These are phyloP conservation scores for Phocides pigmalion DNA, from an alignment of 1,140 invertebrate species.

Conservation along the genomic window DNA sequence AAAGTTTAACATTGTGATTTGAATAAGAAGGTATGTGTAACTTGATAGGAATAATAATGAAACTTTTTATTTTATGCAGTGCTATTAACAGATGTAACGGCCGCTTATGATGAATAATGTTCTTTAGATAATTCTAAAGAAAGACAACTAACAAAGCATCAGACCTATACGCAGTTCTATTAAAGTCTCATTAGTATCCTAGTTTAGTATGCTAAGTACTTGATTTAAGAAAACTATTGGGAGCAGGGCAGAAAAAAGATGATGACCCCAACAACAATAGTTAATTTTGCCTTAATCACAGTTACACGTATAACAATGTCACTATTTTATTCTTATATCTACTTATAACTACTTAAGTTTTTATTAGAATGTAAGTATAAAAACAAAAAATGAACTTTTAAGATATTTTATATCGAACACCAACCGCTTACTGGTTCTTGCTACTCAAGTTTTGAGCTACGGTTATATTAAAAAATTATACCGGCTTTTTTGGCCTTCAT, in stretches of 20 bases:
- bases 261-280: neutral
- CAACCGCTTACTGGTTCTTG: neutral
- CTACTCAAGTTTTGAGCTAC: conserved; percentile 5
- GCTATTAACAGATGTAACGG: neutral
- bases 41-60: conserved; percentile 14
- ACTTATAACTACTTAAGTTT: no score
- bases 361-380: no score
- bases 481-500: neutral
- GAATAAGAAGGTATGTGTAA: conserved; percentile 36
- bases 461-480: neutral
- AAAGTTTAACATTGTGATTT: conserved; percentile 65
- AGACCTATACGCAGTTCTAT: neutral
- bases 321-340: no score
- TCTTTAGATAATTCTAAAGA: no score
- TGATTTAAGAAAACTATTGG: neutral
- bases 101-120: no score
- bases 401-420: neutral
- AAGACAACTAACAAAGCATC: no score
- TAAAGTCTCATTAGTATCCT: neutral
- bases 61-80: neutral
- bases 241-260: neutral
- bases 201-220: neutral
- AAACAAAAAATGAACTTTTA: no score
- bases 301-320: no score
- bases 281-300: neutral